Base-by-base conservation (phyloP, 2,113 vertebrate genomes). In the Mobula birostris region DNA sequence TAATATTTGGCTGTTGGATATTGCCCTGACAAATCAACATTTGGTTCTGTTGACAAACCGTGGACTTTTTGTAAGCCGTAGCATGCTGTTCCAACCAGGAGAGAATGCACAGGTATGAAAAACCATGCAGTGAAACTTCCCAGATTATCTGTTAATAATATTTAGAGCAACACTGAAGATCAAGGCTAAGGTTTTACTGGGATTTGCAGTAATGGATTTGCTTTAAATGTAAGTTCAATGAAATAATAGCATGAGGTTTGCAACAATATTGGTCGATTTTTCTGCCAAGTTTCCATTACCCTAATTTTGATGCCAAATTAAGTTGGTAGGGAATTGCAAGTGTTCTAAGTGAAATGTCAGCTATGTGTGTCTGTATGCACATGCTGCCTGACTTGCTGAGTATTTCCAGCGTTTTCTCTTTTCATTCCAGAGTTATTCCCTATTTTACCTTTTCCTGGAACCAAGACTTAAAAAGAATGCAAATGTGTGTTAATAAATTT, bases 1-100 rank as follows among this genome's bases (percentile, higher is more conserved):
- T 56, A 24, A 27, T 74, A 93, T 93, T 56, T 2, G 0, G 40
- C 11, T 93, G 68, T 2, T 29, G 70, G 36, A 76, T 76, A 24
- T 93, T 29, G 3, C 2, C 48, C 3, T 93, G 21, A 93, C 91
- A 32, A 93, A 93, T 93, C 70, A 1, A 5, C 91, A 74, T 93
- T 21, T 93, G 91, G 19, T 76, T 40, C 68, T 93, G 12, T 27
- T 74, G 70, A 93, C 91, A 74, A 76, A 36, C 11, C 70, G 48
- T 93, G 91, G 91, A 40, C 40, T 93, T 93, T 93, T 93, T 29
- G 1, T 93, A 29, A 93, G 91, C 21, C 68, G 74, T 12, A 40
- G 74, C 24, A 48, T 93, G 91, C 91, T 74, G 72, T 74, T 72
- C 36, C 40, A 76, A 56, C 12, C 48, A 76, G 68, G 36, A 48